These are phyloP conservation scores for Tethea ocularis DNA, from an alignment of 2,888 invertebrate genomes.

Conservation along the genomic window DNA sequence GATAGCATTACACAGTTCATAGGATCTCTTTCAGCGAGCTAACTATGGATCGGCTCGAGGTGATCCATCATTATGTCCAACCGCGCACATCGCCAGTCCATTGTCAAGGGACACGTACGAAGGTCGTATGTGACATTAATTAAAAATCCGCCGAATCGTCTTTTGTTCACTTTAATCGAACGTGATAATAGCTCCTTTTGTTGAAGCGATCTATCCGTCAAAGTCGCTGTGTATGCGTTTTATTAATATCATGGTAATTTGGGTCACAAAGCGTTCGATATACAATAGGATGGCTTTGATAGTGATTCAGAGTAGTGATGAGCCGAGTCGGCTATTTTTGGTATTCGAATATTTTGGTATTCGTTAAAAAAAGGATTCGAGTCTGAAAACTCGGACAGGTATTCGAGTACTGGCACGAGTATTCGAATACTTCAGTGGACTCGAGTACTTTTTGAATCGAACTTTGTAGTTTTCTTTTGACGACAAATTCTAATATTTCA, in stretches of 20 bases:
- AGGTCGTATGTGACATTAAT: constrained; percentile 29
- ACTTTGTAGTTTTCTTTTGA: too few relatives aligned
- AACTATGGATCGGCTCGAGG: neutral
- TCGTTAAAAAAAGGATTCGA: too few relatives aligned
- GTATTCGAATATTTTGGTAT: too few relatives aligned
- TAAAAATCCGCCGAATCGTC: constrained; percentile 19
- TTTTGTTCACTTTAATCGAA: constrained; percentile 21
- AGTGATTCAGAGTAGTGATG: neutral
- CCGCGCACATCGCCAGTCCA: constrained; percentile 14
- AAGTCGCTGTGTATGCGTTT: neutral
- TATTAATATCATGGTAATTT: constrained; percentile 10
- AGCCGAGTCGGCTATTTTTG: too few relatives aligned
- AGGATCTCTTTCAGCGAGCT: neutral
- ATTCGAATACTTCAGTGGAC: too few relatives aligned
- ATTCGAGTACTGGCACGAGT: too few relatives aligned
- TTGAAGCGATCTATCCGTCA: constrained; percentile 13
- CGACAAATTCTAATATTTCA: too few relatives aligned
- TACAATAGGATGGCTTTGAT: neutral
- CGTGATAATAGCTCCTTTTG: constrained; percentile 18
- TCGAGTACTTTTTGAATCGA: too few relatives aligned
- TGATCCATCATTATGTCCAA: constrained; percentile 5
- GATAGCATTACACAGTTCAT: constrained; percentile 6
- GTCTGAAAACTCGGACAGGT: too few relatives aligned
- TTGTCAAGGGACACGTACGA: constrained; percentile 25
- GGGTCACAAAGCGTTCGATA: neutral